Evolutionary conservation across 2,888 invertebrate genomes (phyloP), one percentile per base, ranked within the genome.

Genomic region (Cerceris ruficornis): DNA sequence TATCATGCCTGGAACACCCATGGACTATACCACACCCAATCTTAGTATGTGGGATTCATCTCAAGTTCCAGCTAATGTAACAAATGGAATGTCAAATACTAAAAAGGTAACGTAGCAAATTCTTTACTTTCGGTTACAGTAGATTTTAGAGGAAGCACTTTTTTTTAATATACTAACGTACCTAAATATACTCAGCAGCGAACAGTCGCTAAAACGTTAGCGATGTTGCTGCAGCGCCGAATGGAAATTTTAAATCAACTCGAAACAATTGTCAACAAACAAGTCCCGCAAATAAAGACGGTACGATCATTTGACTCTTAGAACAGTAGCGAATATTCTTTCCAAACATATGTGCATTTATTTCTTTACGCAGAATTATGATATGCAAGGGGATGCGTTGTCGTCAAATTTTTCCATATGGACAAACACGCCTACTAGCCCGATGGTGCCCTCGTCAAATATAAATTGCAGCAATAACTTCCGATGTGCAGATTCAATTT

Each of bases 201-300:
- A 87, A 93, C 86, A 80, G 92, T 86, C 59, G 93, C 94, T 11
- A 94, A 94, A 88, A 94, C 93, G 75, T 90, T 95, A 58, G 94
- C 94, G 0, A 94, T 94, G 83, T 91, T 95, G 65, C 93, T 95
- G 75, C 94, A 95, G 85, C 93, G 95, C 6, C 94, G 94, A 87
- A 94, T 94, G 90, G 95, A 95, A 86, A 94, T 95, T 62, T 92
- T 95, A 39, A 93, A 93, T 74, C 94, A 94, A 77, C 88, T 95
- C 59, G 95, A 95, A 85, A 94, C 94, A 85, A 94, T 95, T 9
- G 94, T 94, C 11, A 94, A 93, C 65, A 89, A 91, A 42, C 81
- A 88, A n/a, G 83, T 86, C 42, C 83, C 89, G 8, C 90, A 90
- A 70, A 85, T 91, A 69, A 92, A 92, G 86, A 86, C 89, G 75